These are phyloP conservation scores for Aphelinus atriplicis DNA, from an alignment of 1,140 invertebrate genomes.

Conservation along the genomic window DNA sequence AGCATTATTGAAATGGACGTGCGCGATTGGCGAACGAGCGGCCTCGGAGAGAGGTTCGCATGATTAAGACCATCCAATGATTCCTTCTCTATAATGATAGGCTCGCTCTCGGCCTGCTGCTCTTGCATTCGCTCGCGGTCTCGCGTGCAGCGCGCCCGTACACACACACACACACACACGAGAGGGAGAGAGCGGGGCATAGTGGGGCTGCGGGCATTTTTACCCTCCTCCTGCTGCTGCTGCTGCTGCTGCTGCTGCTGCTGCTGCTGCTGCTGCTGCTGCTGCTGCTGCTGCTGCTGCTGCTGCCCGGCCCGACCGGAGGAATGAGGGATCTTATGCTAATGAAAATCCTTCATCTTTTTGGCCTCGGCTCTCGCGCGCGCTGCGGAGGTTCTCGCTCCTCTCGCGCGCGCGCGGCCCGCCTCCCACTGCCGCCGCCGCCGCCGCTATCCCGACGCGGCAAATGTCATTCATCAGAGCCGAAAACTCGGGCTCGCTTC, in stretches of 20 bases:
- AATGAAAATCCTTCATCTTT: slow-evolving; percentile 57
- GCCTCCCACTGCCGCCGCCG: no score
- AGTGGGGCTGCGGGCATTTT: slow-evolving; percentile 4
- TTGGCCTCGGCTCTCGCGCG: not conserved
- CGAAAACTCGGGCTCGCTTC: no score
- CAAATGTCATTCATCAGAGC: no score
- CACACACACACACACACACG: slow-evolving; percentile 1
- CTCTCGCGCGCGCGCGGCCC: not conserved
- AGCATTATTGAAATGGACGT: slow-evolving; percentile 62
- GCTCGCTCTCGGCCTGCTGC: slow-evolving; percentile 52
- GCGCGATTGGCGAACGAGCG: slow-evolving; percentile 60
- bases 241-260: slow-evolving; percentile 8
- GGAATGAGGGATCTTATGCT: slow-evolving; percentile 51
- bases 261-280: slow-evolving; percentile 17
- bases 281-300: not conserved
- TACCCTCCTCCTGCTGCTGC: not conserved
- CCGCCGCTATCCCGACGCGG: no score
- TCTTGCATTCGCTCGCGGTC: slow-evolving; percentile 46
- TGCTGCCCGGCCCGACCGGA: slow-evolving; percentile 39
- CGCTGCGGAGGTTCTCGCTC: slow-evolving; percentile 27
- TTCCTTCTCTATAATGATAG: slow-evolving; percentile 68
- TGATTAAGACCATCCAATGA: slow-evolving; percentile 69
- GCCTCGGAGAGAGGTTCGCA: slow-evolving; percentile 63
- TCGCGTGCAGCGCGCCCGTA: slow-evolving; percentile 13
- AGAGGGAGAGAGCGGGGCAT: slow-evolving; percentile 40